Percentiles rank a stretch among this genome's conserved stretches.
phyloP scores from a whole-genome alignment of 2,113 vertebrate genomes.

The Collichthys lucidus region DNA sequence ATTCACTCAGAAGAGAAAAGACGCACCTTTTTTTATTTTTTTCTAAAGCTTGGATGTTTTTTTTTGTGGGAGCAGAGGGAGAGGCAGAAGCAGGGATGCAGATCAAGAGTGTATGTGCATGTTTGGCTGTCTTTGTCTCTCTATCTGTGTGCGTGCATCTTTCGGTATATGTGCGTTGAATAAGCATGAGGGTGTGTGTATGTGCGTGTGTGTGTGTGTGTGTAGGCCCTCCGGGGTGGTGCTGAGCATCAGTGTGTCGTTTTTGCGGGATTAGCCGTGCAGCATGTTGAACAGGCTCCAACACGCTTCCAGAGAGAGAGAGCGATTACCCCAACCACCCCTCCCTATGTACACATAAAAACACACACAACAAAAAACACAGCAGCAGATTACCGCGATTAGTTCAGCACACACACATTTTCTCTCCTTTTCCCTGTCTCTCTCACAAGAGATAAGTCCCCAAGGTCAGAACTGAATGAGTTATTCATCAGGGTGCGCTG shows the following conservation, averaged over 20 bases:
- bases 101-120: constrained; percentile 39
- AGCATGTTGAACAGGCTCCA: constrained; percentile 74
- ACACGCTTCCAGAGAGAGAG: constrained; percentile 56
- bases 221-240: constrained; percentile 42
- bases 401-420: constrained; percentile 64
- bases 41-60: neutral
- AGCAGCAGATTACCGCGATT: constrained; percentile 70
- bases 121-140: constrained; percentile 39
- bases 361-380: constrained; percentile 51
- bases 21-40: constrained; percentile 3
- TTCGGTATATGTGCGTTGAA: constrained; percentile 27
- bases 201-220: constrained; percentile 10
- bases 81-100: constrained; percentile 30
- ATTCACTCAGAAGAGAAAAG: constrained; percentile 48
- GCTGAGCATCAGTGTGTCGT: constrained; percentile 53
- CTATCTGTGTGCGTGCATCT: constrained; percentile 18
- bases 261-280: constrained; percentile 61
- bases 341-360: constrained; percentile 34
- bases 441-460: constrained; percentile 65
- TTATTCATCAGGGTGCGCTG: constrained; percentile 69
- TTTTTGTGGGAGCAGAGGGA: neutral
- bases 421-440: constrained; percentile 42
- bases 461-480: constrained; percentile 80
- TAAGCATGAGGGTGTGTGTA: constrained; percentile 29
- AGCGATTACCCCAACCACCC: constrained; percentile 63